Evolutionary conservation across 2,797 vertebrate genomes (phyloP).

Genomic region (Avahi laniger): DNA sequence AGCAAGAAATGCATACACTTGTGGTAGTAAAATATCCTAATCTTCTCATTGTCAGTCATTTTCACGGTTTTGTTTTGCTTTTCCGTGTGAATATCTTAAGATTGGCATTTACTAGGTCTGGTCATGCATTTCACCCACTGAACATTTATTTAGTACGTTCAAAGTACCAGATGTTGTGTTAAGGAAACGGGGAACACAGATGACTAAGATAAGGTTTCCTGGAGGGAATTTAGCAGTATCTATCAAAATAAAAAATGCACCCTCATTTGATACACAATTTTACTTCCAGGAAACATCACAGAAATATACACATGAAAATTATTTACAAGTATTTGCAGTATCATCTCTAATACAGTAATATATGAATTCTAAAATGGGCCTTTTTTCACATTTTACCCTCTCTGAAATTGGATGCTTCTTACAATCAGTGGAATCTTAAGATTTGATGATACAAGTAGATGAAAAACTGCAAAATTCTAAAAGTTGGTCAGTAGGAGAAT

Average conservation of each 20-base stretch:
- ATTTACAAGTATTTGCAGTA: not conserved
- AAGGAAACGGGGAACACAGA: not conserved
- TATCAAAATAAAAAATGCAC: not conserved
- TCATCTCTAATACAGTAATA: not conserved
- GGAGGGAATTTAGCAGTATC: not conserved
- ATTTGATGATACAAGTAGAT: conserved; percentile 11
- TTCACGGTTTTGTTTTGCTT: not conserved
- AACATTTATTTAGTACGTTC: conserved; percentile 25
- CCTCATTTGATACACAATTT: conserved; percentile 11
- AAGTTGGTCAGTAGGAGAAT: not conserved
- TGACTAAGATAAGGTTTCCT: not conserved
- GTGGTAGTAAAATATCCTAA: not conserved
- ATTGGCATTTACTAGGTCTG: not conserved
- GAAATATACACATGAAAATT: not conserved
- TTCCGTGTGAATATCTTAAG: not conserved
- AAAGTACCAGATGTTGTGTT: not conserved
- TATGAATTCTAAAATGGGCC: not conserved
- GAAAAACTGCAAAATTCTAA: not conserved
- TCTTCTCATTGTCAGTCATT: not conserved
- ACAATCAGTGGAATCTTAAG: not conserved
- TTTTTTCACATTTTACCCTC: not conserved
- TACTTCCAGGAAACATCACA: not conserved
- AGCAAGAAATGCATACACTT: not conserved
- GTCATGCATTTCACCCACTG: not conserved
- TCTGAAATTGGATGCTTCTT: conserved; percentile 6